phyloP scores from a whole-genome alignment of 2,888 invertebrate species.

The Pherbina coryleti region DNA sequence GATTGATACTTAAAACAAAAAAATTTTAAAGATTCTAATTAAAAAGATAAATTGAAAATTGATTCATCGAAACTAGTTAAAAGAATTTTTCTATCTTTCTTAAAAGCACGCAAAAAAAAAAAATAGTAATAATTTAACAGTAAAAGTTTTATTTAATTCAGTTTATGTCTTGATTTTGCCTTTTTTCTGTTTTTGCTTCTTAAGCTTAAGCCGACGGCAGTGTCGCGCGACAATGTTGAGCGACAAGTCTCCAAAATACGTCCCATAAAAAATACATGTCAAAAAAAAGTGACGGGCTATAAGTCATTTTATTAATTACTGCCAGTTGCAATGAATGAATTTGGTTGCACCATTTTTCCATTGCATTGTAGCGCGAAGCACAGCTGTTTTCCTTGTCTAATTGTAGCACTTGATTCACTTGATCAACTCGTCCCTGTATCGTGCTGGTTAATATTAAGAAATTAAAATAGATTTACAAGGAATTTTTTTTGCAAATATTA shows the following conservation, averaged over 20 bases:
- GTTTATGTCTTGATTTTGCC: background rate
- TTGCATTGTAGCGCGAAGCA: constrained; percentile 89
- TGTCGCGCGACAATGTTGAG: too few relatives aligned
- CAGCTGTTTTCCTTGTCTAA: constrained; percentile 84
- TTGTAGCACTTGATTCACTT: constrained; percentile 94
- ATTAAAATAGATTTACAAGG: constrained; percentile 61
- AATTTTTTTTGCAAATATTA: constrained; percentile 71
- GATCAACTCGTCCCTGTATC: constrained; percentile 89
- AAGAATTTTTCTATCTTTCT: background rate
- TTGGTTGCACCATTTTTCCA: constrained; percentile 97
- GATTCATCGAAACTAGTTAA: too few relatives aligned
- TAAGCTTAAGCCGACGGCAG: constrained; percentile 78
- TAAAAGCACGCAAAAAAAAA: too few relatives aligned
- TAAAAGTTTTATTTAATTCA: constrained; percentile 34
- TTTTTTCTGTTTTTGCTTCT: background rate
- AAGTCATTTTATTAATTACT: constrained; percentile 95
- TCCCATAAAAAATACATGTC: too few relatives aligned
- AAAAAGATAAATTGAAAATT: too few relatives aligned
- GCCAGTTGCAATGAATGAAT: constrained; percentile 88
- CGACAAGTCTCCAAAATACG: too few relatives aligned
- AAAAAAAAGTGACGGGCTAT: too few relatives aligned
- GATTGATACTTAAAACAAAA: constrained; percentile 9
- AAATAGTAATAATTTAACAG: background rate
- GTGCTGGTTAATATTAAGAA: constrained; percentile 73
- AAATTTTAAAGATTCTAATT: too few relatives aligned